Evolutionary conservation across 2,113 vertebrate genomes (phyloP), one percentile per base, ranked within the genome.

Genomic region (Psettodes erumei): DNA sequence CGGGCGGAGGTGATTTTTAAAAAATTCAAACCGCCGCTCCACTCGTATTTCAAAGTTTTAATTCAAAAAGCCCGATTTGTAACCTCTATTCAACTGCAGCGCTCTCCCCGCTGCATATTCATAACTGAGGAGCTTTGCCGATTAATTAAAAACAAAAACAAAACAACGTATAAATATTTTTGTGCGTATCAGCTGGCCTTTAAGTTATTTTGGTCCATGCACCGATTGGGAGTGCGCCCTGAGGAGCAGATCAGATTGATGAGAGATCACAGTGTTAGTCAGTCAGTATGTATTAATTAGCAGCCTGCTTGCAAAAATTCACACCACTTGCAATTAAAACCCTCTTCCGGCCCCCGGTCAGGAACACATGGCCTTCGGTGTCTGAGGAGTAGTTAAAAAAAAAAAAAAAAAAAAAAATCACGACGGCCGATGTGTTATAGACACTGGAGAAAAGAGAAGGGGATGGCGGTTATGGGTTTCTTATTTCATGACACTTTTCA

Each of bases 221-320:
- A 35, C 19, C 48, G 25, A 32, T 21, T 69, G 13, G 3, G 2
- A 28, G 30, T 60, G 13, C 25, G n/a, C 27, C 27, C 25, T 2
- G 27, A 63, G 37, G 30, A 71, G 42, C 19, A 72, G 61, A 51
- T 53, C 45, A 42, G n/a, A n/a, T 21, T 51, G 50, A 72, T 76
- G 45, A 65, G 30, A 53, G 66, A 71, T 75, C 30, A 60, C 66
- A 66, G 45, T 23, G 27, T 54, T 43, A 43, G 62, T 54, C 51
- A 43, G 62, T 32, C 23, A 21, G 19, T 27, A 37, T 27, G 25
- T 42, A 40, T 32, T 53, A 70, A 83, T 69, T 48, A 53, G n/a
- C 30, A 32, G 59, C 23, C 51, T 53, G 42, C 53, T 75, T 48
- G 56, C 56, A 53, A 64, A 33, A 63, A 45, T 56, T 28, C 28